Conservation (phyloP, 30 jellyfish, hydroid and myxozoan species). For the Clytia hemisphaerica region DNA sequence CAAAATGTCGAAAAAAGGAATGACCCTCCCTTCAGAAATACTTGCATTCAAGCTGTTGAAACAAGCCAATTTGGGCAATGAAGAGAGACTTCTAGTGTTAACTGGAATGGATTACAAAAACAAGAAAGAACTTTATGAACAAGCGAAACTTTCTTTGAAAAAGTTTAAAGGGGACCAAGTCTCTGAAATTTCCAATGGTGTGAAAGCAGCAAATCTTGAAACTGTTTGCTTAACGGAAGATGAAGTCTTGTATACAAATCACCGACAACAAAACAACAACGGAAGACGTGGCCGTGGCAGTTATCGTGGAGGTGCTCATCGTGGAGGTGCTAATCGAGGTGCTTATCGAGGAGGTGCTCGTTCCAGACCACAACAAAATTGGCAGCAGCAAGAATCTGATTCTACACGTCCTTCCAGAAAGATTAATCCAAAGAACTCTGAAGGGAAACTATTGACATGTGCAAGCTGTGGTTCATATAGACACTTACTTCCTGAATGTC, state of each 20-base stretch:
- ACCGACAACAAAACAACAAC: no score
- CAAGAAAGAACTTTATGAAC: background rate
- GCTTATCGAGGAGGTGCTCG: conserved; percentile 1
- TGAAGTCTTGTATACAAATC: no score
- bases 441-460: conserved; percentile 20
- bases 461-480: conserved; percentile 22
- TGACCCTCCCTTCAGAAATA: conserved; percentile 16
- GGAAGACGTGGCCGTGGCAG: no score
- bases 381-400: background rate
- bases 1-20: no score
- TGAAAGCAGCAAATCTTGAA: background rate
- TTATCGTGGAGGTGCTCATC: no score
- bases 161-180: background rate
- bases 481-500: conserved; percentile 29
- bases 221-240: background rate
- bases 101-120: conserved; percentile 2
- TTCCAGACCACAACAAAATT: background rate
- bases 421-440: conserved; percentile 24
- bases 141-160: conserved; percentile 2
- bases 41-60: conserved; percentile 16
- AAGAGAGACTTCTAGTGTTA: background rate
- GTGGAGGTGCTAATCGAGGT: no score
- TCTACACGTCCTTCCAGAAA: background rate
- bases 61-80: background rate
- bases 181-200: background rate